Base-by-base conservation (phyloP, 53 echinoderm and acorn worm genomes). In the Patiria pectinifera region DNA sequence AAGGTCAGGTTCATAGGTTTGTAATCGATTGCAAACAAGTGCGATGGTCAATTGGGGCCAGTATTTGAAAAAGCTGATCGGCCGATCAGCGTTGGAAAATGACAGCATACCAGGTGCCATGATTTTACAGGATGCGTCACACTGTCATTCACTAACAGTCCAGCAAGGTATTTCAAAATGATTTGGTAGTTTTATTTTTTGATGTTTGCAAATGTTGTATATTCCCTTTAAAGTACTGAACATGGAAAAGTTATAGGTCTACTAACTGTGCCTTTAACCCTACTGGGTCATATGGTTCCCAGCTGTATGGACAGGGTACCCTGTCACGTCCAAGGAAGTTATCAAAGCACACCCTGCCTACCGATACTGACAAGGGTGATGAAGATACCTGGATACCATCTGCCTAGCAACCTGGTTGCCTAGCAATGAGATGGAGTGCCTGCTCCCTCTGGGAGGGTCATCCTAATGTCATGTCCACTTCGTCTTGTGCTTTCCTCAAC, bases 311-410 rank as follows among this genome's bases (percentile, higher is more conserved):
- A 9, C 8, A 11, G 78, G n/a, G 61, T 21, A 26, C 16, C 62
- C 61, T n/a, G 89, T 89, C 89, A 89, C 35, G 21, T 89, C 79
- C 62, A 66, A 90, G 81, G 66, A 90, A 81, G 90, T 90, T 81
- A 80, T 80, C 90, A 90, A 22, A 24, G 21, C 26, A n/a, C 48
- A 44, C 80, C 88, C 77, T 58, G 58, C 77, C 44, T 59, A 26
- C 78, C 22, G 88, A 88, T 77, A 76, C 77, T 88, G 88, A 69
- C 69, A 81, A 80, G 69, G 82, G 13, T 46, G 80, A 80, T 80
- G 12, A 80, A 48, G 63, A 60, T 66, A 81, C 90, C 44, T 90
- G 81, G 90, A 22, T 45, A 90, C 90, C 90, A 90, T 80, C 90
- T 80, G 69, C 90, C 44, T 90, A 45, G 81, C 80, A 90, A 90